A percentile compares a stretch with the other conserved stretches of the same genome.
Conservation (phyloP, 1,140 invertebrate species). For the Anastrepha obliqua region DNA sequence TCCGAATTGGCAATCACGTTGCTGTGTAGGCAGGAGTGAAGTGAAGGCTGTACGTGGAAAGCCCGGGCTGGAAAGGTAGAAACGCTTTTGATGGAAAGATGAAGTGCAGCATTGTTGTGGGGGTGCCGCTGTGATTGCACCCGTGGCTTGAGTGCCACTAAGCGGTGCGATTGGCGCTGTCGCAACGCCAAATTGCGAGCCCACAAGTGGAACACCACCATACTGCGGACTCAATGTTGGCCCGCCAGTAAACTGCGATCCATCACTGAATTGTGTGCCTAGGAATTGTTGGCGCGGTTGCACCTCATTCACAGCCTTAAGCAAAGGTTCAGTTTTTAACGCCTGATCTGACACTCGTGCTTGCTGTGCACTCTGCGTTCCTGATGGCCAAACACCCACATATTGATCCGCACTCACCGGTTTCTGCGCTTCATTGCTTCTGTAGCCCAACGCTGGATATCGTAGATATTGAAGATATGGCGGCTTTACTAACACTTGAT, state of each 20-base stretch:
- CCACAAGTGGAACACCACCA: neutral
- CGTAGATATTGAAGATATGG: neutral
- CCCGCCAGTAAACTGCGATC: neutral
- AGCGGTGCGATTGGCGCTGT: neutral
- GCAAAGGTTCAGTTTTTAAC: neutral
- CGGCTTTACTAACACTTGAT: neutral
- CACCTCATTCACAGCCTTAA: neutral
- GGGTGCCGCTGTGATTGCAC: too few species aligned
- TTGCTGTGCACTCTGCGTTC: neutral
- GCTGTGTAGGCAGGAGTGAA: slow-evolving; percentile 64
- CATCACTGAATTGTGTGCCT: neutral
- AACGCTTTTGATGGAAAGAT: slow-evolving; percentile 74
- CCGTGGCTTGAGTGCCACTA: neutral
- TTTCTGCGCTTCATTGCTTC: neutral
- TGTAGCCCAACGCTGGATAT: neutral
- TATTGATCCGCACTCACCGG: slow-evolving; percentile 50
- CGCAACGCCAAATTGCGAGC: neutral
- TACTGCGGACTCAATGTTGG: neutral
- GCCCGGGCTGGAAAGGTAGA: slow-evolving; percentile 77
- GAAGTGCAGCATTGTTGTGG: slow-evolving; percentile 73
- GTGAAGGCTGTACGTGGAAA: slow-evolving; percentile 75
- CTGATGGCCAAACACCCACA: slow-evolving; percentile 12
- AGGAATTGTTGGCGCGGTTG: slow-evolving; percentile 39
- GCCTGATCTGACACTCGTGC: neutral
- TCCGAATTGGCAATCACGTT: slow-evolving; percentile 75